These are phyloP conservation scores for Drosophila paulistorum DNA, from an alignment of 1,140 invertebrate species.

Conservation along the genomic window DNA sequence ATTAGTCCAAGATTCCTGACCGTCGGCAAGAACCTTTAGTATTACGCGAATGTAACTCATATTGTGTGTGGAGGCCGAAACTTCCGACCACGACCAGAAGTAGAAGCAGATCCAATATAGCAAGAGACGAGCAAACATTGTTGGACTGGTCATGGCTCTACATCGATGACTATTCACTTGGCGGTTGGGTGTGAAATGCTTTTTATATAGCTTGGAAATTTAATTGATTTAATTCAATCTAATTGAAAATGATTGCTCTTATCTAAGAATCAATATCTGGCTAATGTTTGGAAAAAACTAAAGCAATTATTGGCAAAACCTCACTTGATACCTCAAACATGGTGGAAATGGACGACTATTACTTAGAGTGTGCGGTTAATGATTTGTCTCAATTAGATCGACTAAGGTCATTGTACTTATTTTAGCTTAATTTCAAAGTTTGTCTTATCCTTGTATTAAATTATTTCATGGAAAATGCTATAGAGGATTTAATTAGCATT, in stretches of 20 bases:
- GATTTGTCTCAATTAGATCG: too few relatives aligned
- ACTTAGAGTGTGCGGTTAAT: too few relatives aligned
- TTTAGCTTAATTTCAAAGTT: too few relatives aligned
- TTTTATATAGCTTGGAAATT: background rate
- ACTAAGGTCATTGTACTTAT: too few relatives aligned
- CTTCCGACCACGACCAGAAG: conserved; percentile 20
- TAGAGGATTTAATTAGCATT: too few relatives aligned
- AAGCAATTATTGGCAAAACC: too few relatives aligned
- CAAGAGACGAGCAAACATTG: background rate
- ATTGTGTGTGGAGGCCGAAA: conserved; percentile 28
- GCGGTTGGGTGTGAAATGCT: conserved; percentile 28
- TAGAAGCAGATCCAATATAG: background rate
- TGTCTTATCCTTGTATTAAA: too few relatives aligned
- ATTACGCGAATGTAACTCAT: conserved; percentile 38
- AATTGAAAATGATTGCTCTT: conserved; percentile 48
- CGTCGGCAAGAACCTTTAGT: background rate
- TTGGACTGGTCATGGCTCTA: background rate
- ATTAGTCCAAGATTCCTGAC: conserved; percentile 45
- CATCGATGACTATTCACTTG: conserved; percentile 11
- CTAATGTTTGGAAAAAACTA: background rate
- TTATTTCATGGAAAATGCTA: too few relatives aligned
- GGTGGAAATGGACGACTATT: too few relatives aligned
- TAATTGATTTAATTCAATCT: conserved; percentile 56
- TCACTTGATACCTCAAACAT: too few relatives aligned
- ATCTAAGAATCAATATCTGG: conserved; percentile 37